A percentile compares a stretch with the other conserved stretches of the same genome.
Conservation (phyloP, 2,797 vertebrate genomes). For the Phataginus tetradactyla region DNA sequence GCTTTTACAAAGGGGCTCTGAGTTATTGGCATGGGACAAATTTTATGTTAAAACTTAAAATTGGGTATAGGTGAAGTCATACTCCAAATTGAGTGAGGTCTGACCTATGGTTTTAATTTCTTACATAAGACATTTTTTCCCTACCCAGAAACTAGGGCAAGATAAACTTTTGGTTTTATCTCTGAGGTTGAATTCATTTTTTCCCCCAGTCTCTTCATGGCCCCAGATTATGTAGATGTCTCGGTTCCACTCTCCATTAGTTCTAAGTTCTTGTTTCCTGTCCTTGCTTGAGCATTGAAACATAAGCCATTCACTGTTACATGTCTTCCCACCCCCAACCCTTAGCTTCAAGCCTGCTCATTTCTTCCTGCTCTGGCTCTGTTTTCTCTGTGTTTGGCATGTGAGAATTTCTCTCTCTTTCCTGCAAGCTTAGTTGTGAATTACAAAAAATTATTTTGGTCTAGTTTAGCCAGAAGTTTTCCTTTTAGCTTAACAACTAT, state of each 20-base stretch:
- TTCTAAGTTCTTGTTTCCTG: not conserved
- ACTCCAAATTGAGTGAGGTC: slow-evolving; percentile 14
- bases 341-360: not conserved
- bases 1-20: not conserved
- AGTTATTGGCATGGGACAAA: not conserved
- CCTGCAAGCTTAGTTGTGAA: slow-evolving; percentile 19
- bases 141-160: not conserved
- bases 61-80: not conserved
- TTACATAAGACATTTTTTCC: slow-evolving; percentile 12
- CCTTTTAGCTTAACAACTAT: not conserved
- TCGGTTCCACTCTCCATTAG: not conserved
- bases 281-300: not conserved
- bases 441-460: not conserved
- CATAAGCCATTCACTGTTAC: not conserved
- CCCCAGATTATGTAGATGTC: not conserved
- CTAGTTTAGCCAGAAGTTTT: slow-evolving; percentile 35
- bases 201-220: not conserved
- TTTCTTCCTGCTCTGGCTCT: not conserved
- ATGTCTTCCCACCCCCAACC: not conserved
- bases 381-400: not conserved
- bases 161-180: not conserved
- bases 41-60: not conserved
- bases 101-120: not conserved
- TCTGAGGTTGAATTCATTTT: not conserved
- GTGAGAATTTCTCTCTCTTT: slow-evolving; percentile 11